These are phyloP conservation scores for Proisotoma minuta DNA, from an alignment of 2,888 invertebrate species.

Conservation along the genomic window DNA sequence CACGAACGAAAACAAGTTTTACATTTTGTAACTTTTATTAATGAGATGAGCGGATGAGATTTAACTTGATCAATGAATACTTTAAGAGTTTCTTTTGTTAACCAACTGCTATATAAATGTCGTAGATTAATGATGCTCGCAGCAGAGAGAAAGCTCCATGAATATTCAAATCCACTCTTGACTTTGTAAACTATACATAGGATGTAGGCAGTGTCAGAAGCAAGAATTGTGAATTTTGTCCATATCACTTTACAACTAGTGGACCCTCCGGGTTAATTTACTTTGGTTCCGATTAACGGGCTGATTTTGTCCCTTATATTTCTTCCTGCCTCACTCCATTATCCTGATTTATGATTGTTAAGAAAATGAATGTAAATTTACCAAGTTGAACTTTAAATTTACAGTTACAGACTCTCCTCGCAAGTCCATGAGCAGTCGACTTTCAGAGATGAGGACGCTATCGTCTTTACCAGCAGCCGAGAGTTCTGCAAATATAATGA, in stretches of 20 bases:
- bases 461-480: neutral
- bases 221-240: too few relatives aligned
- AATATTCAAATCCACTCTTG: too few relatives aligned
- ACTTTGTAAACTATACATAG: too few relatives aligned
- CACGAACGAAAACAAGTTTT: too few relatives aligned
- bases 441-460: constrained; percentile 36
- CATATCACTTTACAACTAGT: neutral
- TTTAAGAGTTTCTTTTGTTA: too few relatives aligned
- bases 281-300: neutral
- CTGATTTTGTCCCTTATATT: neutral
- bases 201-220: too few relatives aligned
- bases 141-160: too few relatives aligned
- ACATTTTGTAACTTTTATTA: too few relatives aligned
- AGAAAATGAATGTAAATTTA: neutral
- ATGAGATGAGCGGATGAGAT: too few relatives aligned
- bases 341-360: neutral
- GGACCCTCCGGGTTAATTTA: neutral
- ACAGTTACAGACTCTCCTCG: constrained; percentile 42
- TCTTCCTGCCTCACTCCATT: neutral
- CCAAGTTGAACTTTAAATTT: constrained; percentile 11
- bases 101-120: too few relatives aligned
- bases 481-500: constrained; percentile 1
- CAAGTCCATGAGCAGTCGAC: constrained; percentile 39
- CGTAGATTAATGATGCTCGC: too few relatives aligned
- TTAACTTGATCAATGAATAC: too few relatives aligned